Base-by-base conservation (phyloP, 1,140 invertebrate genomes). In the Caenorhabditis brenneri region DNA sequence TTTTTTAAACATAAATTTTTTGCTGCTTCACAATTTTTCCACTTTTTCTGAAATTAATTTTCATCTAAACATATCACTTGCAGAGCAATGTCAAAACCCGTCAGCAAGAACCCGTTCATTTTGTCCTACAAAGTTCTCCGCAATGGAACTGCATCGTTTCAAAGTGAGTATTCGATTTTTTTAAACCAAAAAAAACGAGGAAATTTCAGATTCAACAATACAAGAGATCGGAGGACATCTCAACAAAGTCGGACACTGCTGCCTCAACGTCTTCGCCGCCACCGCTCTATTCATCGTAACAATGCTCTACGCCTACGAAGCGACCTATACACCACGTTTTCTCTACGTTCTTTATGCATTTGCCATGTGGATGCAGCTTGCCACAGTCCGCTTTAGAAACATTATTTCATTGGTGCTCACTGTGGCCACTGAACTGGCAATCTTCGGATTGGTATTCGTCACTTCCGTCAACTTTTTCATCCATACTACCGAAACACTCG, bases 301-400 rank as follows among this genome's bases (percentile, higher is more conserved):
- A 10, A 42, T 74, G 65, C 5, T 24, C 65, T 15, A 22, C 10
- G 0, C 12, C 15, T 4, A 74, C 4, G 36, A 12, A 39, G 9
- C 9, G 5, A 10, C 33, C 16, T 10, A 24, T 2, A 9, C 36
- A 7, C 65, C 65, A 7, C 22, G 9, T 10, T 27, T 9, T 31
- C 9, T 74, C 15, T 12, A 12, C 22, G 65, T 31, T 0, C 36
- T 74, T 36, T 74, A 74, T 24, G 36, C 65, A 2, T 7, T 24
- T 15, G 65, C 65, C 15, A 74, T 74, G 36, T 74, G 65, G 65
- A 74, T 74, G 36, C 65, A 74, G n/a, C 65, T 74, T 16, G 65
- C 65, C 5, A 42, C 36, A 4, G 22, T 74, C 10, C 65, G 65
- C n/a, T 74, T 42, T 46, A 33, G 65, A n/a, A 31, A 42, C 22